phyloP scores from a whole-genome alignment of 2,797 vertebrate species.

The Acipenser transmontanus region DNA sequence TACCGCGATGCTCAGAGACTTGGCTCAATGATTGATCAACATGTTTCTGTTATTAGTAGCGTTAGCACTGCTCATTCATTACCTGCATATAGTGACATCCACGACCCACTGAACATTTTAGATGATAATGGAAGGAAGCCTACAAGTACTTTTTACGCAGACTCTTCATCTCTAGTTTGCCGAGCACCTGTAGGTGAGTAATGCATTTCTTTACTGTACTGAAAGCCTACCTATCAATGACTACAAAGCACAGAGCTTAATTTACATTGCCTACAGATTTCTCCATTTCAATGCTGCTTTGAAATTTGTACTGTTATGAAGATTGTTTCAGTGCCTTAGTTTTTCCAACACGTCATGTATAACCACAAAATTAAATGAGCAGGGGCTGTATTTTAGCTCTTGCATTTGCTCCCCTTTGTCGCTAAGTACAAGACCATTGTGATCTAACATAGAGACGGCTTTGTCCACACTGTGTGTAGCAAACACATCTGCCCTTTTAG shows the following conservation, averaged over 20 bases:
- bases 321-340: too few species aligned
- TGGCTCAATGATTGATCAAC: constrained; percentile 85
- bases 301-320: too few species aligned
- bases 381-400: too few species aligned
- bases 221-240: too few species aligned
- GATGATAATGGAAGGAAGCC: constrained; percentile 75
- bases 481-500: too few species aligned
- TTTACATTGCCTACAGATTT: too few species aligned
- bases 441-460: neutral
- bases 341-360: too few species aligned
- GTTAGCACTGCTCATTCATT: constrained; percentile 72
- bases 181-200: constrained; percentile 53
- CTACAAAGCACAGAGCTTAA: too few species aligned
- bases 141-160: constrained; percentile 61
- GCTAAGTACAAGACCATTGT: too few species aligned
- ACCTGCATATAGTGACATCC: constrained; percentile 73
- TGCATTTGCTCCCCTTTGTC: too few species aligned
- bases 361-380: too few species aligned
- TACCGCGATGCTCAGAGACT: constrained; percentile 80
- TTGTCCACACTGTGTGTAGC: neutral
- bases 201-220: neutral
- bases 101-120: constrained; percentile 90
- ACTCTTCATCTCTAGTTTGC: constrained; percentile 60
- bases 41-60: constrained; percentile 95
- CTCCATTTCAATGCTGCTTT: too few species aligned